phyloP scores from a whole-genome alignment of 2,888 invertebrate species.

The Toxonevra muliebris region DNA sequence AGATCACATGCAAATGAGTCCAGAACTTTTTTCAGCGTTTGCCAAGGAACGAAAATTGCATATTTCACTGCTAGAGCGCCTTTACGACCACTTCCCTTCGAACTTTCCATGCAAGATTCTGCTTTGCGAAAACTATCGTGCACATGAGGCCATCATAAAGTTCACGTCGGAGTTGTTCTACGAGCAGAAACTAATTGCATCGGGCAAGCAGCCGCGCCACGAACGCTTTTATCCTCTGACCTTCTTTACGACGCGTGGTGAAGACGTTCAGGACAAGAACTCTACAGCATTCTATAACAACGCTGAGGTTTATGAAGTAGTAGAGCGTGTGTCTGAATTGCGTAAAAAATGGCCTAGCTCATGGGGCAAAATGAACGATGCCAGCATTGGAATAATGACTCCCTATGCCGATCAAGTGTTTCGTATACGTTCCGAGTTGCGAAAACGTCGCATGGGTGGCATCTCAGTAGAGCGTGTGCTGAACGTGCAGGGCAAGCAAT shows the following conservation, averaged over 20 bases:
- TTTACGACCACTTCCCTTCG: conserved; percentile 79
- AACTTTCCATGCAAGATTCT: conserved; percentile 81
- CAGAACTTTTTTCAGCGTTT: conserved; percentile 81
- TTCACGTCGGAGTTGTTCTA: conserved; percentile 86
- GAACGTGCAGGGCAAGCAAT: conserved; percentile 89
- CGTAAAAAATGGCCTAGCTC: conserved; percentile 78
- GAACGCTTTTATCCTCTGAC: conserved; percentile 78
- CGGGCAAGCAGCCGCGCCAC: conserved; percentile 77
- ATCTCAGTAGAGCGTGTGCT: conserved; percentile 84
- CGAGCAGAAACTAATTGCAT: conserved; percentile 78
- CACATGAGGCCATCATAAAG: conserved; percentile 82
- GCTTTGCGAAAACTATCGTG: conserved; percentile 83
- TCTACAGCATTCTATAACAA: conserved; percentile 85
- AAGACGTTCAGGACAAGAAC: conserved; percentile 80
- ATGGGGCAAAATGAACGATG: conserved; percentile 79
- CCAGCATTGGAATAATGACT: conserved; percentile 84
- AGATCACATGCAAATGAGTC: conserved; percentile 86
- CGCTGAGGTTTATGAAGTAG: conserved; percentile 83
- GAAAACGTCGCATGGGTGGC: conserved; percentile 76
- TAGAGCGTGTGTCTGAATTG: conserved; percentile 77
- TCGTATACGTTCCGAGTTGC: conserved; percentile 78
- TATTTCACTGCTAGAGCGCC: conserved; percentile 78
- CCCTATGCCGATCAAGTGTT: conserved; percentile 84
- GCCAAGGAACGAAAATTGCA: conserved; percentile 76
- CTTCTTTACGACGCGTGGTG: conserved; percentile 82